Evolutionary conservation across 2,797 vertebrate species (phyloP).

Genomic region (Podarcis siculus): DNA sequence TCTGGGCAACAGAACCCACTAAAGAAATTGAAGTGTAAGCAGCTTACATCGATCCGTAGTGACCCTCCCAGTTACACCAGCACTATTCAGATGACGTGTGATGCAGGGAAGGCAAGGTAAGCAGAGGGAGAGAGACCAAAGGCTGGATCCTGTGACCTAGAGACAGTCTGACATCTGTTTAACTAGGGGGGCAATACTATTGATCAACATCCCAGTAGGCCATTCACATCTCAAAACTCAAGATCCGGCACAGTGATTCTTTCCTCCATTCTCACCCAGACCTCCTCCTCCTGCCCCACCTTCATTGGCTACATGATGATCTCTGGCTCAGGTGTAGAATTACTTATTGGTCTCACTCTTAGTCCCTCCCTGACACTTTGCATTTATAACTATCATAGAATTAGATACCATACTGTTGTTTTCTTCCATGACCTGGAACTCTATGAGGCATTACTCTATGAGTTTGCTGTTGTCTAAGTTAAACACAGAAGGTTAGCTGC

Average conservation of each 20-base stretch:
- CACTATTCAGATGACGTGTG: background rate
- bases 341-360: background rate
- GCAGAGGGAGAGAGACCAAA: background rate
- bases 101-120: background rate
- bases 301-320: background rate
- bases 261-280: background rate
- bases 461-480: background rate
- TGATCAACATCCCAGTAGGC: background rate
- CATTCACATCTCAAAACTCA: background rate
- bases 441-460: background rate
- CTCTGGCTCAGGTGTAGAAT: background rate
- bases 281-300: too few species aligned
- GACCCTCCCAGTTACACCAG: background rate
- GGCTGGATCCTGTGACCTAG: background rate
- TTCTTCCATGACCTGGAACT: background rate
- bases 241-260: background rate
- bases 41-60: background rate
- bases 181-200: background rate
- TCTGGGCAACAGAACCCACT: too few species aligned
- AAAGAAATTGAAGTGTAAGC: background rate
- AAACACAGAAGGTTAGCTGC: background rate
- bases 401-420: background rate
- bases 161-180: background rate
- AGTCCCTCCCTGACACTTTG: background rate
- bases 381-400: background rate